A percentile compares a stretch with the other conserved stretches of the same genome.
These are phyloP conservation scores for Artibeus jamaicensis DNA, from an alignment of 2,797 vertebrate genomes.

Conservation along the genomic window DNA sequence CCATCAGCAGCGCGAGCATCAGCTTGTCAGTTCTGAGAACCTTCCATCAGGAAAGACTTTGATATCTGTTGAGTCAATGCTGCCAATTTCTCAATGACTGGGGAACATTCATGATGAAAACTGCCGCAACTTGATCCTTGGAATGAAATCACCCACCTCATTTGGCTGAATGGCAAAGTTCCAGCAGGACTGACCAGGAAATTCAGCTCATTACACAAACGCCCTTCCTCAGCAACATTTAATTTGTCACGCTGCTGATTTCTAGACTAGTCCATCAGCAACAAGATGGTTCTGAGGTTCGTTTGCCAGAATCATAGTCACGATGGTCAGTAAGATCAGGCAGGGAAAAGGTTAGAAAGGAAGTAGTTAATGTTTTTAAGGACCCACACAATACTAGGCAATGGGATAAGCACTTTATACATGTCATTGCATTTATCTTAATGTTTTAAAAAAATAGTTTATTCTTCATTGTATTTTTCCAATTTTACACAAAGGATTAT, in stretches of 20 bases:
- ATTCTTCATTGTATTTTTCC: not conserved
- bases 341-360: not conserved
- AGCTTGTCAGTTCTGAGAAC: slow-evolving; percentile 14
- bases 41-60: slow-evolving; percentile 50
- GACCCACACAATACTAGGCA: not conserved
- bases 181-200: slow-evolving; percentile 42
- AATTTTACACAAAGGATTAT: not conserved
- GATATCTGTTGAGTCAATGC: slow-evolving; percentile 58
- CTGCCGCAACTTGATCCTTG: slow-evolving; percentile 53
- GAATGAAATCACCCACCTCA: slow-evolving; percentile 55
- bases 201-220: slow-evolving; percentile 46
- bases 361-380: slow-evolving; percentile 14
- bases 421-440: not conserved
- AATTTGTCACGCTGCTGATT: slow-evolving; percentile 55
- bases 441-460: not conserved
- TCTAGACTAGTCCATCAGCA: slow-evolving; percentile 35
- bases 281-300: slow-evolving; percentile 30
- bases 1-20: not conserved
- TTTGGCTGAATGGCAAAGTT: slow-evolving; percentile 63
- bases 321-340: slow-evolving; percentile 7
- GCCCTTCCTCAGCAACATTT: slow-evolving; percentile 48
- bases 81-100: slow-evolving; percentile 52
- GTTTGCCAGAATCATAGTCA: slow-evolving; percentile 31
- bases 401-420: not conserved
- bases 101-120: slow-evolving; percentile 65